These are phyloP conservation scores for Prosopocoilus inquinatus DNA, from an alignment of 2,888 invertebrate species.

Conservation along the genomic window DNA sequence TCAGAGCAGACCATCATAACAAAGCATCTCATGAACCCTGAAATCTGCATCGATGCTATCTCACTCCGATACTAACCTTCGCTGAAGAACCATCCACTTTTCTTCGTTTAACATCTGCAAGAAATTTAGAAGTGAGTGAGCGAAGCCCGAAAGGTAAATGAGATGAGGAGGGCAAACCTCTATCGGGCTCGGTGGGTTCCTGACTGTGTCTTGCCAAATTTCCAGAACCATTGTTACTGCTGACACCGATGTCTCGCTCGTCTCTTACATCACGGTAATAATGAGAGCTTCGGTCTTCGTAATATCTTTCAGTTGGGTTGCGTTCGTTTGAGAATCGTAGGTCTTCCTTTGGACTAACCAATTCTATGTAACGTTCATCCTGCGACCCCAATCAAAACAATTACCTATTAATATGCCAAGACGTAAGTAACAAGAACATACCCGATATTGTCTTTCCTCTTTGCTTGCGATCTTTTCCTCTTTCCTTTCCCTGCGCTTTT, in stretches of 20 bases:
- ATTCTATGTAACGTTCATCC: constrained; percentile 55
- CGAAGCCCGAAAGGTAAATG: not conserved
- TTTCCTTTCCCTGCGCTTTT: constrained; percentile 58
- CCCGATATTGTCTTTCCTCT: constrained; percentile 47
- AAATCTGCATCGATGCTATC: constrained; percentile 51
- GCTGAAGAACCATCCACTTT: constrained; percentile 76
- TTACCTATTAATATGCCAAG: not conserved
- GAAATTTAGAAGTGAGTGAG: constrained; percentile 23
- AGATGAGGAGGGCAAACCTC: constrained; percentile 55
- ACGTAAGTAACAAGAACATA: constrained; percentile 29
- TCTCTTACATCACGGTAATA: constrained; percentile 47
- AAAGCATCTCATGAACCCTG: constrained; percentile 40
- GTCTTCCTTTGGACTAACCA: constrained; percentile 47
- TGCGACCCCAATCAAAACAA: no score
- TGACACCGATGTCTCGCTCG: constrained; percentile 58
- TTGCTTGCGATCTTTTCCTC: constrained; percentile 45
- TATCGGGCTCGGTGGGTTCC: constrained; percentile 58
- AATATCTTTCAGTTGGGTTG: constrained; percentile 53
- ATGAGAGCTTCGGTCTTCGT: constrained; percentile 42
- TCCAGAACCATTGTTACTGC: constrained; percentile 52
- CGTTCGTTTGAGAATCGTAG: constrained; percentile 52
- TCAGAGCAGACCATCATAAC: constrained; percentile 42
- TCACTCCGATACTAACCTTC: constrained; percentile 79
- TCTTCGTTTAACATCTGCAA: constrained; percentile 76
- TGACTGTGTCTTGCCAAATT: constrained; percentile 54